These are phyloP conservation scores for Mylabris sibirica DNA, from an alignment of 2,888 invertebrate species.

Conservation along the genomic window DNA sequence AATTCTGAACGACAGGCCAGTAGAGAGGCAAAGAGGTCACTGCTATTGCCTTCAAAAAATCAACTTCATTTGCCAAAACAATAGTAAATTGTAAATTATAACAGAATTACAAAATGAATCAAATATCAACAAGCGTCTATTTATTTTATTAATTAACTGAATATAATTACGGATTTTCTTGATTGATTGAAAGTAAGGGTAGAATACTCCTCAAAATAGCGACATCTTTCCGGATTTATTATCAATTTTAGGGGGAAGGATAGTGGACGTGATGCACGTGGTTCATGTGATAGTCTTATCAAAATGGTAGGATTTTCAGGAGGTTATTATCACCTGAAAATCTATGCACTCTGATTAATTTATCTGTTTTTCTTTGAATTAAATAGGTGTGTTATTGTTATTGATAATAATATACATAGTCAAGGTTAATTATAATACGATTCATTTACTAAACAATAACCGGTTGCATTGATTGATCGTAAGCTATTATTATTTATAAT, in stretches of 20 bases:
- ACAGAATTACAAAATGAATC: too few species aligned
- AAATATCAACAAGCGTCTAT: too few species aligned
- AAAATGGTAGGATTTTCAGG: conserved; percentile 35
- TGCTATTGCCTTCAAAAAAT: conserved; percentile 7
- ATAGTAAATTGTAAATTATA: background rate
- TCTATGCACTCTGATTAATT: background rate
- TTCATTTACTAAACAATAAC: background rate
- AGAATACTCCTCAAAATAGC: too few species aligned
- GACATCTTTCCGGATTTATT: background rate
- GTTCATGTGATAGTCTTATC: conserved; percentile 35
- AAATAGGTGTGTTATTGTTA: background rate
- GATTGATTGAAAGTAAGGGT: too few species aligned
- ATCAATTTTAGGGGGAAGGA: background rate
- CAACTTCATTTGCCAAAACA: background rate
- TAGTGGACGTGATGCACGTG: conserved; percentile 43
- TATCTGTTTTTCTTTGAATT: background rate
- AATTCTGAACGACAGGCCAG: conserved; percentile 56
- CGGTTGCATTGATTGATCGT: background rate
- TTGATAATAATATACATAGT: background rate
- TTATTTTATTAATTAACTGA: too few species aligned
- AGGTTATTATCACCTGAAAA: background rate
- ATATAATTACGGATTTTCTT: too few species aligned
- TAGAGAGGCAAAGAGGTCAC: conserved; percentile 41
- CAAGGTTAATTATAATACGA: background rate
- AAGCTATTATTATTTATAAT: background rate